Evolutionary conservation across 53 echinoderm and acorn worm species (phyloP).

Genomic region (Paelopatides confundens): DNA sequence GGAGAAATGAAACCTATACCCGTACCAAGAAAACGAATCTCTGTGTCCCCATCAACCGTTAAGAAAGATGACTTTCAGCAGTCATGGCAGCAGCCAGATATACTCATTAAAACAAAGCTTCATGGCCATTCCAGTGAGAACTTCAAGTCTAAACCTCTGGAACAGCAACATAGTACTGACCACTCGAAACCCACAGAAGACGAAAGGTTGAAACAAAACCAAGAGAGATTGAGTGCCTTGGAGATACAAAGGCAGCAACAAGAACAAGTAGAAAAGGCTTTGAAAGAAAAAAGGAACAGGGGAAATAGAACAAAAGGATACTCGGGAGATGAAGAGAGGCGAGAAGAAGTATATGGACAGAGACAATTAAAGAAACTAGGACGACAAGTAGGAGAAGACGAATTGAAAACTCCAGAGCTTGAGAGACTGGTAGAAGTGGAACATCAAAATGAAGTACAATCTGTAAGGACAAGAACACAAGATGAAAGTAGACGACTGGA

Average conservation of each 20-base stretch:
- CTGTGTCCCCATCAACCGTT: not conserved
- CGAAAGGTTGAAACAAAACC: not conserved
- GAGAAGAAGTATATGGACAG: slow-evolving; percentile 27
- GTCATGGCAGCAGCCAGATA: slow-evolving; percentile 20
- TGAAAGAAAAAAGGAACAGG: slow-evolving; percentile 23
- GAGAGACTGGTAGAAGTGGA: not conserved
- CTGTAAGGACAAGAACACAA: slow-evolving; percentile 6
- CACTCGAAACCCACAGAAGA: not conserved
- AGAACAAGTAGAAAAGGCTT: slow-evolving; percentile 18
- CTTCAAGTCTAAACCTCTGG: not conserved
- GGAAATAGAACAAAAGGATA: slow-evolving; percentile 26
- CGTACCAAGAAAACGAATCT: not conserved
- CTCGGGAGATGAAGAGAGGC: slow-evolving; percentile 10
- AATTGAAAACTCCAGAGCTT: not conserved
- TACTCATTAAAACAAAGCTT: not conserved
- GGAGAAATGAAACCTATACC: not conserved
- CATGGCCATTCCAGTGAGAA: not conserved
- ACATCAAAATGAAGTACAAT: not conserved
- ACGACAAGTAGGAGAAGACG: not conserved
- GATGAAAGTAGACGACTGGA: slow-evolving; percentile 50
- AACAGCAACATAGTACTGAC: not conserved
- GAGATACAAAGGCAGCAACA: slow-evolving; percentile 32
- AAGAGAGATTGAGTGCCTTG: slow-evolving; percentile 37
- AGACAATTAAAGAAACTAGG: not conserved
- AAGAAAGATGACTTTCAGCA: not conserved